Evolutionary conservation across 2,113 vertebrate genomes (phyloP), one percentile per base, ranked within the genome.

Genomic region (Athene noctua): DNA sequence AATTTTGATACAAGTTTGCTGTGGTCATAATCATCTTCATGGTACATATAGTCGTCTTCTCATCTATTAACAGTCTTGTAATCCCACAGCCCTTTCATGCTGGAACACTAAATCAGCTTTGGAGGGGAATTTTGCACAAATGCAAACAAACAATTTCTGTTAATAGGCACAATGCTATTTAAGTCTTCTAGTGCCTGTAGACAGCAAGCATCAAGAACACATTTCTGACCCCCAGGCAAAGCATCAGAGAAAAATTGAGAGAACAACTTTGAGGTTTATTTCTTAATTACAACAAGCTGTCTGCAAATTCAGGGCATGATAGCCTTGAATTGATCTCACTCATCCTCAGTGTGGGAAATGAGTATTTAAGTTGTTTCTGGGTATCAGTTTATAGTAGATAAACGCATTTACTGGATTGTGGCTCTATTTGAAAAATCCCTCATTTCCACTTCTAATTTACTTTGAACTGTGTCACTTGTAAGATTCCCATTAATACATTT

Each of bases 101-200:
- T 47, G 44, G 51, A 90, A 93, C 83, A 92, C 88, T 94, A 91
- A 94, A 96, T 96, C 86, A 95, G 91, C 80, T 94, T 68, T 70
- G 92, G 90, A 97, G 88, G 42, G 70, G 83, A 96, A 93, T 91
- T 94, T 93, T 87, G 75, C 63, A 86, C 66, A 94, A 87, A 98
- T 74, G 94, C 96, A 94, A 97, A 80, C 62, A 96, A 96, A 95
- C 95, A 96, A 95, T 68, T 88, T 73, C 42, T 67, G 59, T 80
- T 86, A 88, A 96, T 40, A 88, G 65, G 72, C 67, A 3, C 11
- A 63, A 63, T 22, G 40, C 46, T 87, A 79, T 66, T 90, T 63
- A 91, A 94, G 75, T 70, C 61, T 95, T 74, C 55, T 30, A 92
- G 62, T 65, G 80, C 34, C 86, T 66, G 54, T 32, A 94, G 86